These are phyloP conservation scores for Metridium senile DNA, from an alignment of 92 coral and sea anemone genomes.

Conservation along the genomic window DNA sequence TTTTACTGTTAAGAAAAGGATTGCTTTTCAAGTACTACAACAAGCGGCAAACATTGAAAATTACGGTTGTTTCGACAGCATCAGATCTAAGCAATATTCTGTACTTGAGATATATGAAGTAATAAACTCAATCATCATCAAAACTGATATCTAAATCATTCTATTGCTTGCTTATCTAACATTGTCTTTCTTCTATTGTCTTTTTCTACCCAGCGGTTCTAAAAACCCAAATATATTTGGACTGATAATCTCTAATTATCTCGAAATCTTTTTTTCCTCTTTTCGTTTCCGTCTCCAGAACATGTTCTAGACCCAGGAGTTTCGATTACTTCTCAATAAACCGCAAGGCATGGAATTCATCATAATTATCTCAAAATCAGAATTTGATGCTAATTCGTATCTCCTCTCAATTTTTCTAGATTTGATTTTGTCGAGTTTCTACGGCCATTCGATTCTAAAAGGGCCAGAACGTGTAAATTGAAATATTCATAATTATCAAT, in stretches of 20 bases:
- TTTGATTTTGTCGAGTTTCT: too few relatives aligned
- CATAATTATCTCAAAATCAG: too few relatives aligned
- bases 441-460: too few relatives aligned
- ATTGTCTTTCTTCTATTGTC: neutral
- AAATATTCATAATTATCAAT: neutral
- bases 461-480: neutral
- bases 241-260: neutral
- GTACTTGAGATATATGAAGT: neutral
- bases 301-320: too few relatives aligned
- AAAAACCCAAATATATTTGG: neutral
- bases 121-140: neutral
- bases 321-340: too few relatives aligned
- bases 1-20: slow-evolving; percentile 17
- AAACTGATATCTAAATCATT: neutral
- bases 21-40: slow-evolving; percentile 6
- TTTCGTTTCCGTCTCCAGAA: neutral
- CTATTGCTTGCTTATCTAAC: neutral
- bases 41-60: neutral
- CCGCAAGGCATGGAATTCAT: too few relatives aligned
- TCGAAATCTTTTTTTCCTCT: neutral
- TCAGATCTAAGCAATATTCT: slow-evolving; percentile 1
- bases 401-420: too few relatives aligned
- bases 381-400: too few relatives aligned
- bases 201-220: neutral
- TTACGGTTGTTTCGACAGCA: neutral